Percentiles rank a stretch among this genome's conserved stretches.
phyloP scores from a whole-genome alignment of 2,113 vertebrate genomes.

The Nothoprocta perdicaria region DNA sequence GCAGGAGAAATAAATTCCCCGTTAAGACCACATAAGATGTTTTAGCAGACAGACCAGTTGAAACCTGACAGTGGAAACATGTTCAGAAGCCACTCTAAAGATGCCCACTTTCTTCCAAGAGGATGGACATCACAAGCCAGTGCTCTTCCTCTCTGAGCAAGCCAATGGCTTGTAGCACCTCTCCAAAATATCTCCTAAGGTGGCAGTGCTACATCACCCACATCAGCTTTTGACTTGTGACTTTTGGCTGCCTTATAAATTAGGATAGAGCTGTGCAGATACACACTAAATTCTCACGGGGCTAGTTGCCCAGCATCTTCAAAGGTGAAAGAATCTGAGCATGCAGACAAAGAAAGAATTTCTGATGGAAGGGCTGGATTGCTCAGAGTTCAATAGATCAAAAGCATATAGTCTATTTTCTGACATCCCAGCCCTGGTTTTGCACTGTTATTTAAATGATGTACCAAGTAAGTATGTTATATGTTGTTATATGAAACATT shows the following conservation, averaged over 20 bases:
- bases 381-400: not conserved
- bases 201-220: not conserved
- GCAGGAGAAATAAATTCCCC: not conserved
- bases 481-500: not conserved
- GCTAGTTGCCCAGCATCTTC: not conserved
- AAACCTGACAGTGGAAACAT: conserved; percentile 36
- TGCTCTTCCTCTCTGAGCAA: not conserved
- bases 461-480: not conserved
- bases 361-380: not conserved
- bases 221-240: not conserved
- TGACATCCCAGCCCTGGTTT: not conserved
- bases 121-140: not conserved
- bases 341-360: not conserved
- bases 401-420: conserved; percentile 3
- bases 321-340: not conserved
- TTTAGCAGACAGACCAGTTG: not conserved
- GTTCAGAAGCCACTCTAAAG: not conserved
- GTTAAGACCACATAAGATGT: not conserved
- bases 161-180: not conserved
- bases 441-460: not conserved
- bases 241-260: not conserved
- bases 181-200: not conserved
- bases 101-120: not conserved
- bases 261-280: not conserved
- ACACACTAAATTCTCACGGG: no score